Conservation (phyloP, 1,140 invertebrate species). For the Notospermus geniculatus region DNA sequence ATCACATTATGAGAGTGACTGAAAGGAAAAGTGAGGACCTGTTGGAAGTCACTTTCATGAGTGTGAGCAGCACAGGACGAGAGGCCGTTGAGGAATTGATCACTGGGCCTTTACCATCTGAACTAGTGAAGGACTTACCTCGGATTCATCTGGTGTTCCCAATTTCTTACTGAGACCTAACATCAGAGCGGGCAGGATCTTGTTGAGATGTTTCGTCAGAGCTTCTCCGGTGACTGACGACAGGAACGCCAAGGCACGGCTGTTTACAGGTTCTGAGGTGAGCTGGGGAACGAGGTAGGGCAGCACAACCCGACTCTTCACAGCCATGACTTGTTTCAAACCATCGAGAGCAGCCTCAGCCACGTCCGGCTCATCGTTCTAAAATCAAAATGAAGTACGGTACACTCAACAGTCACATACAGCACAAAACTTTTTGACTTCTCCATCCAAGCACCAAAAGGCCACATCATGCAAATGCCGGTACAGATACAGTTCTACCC, state of each 20-base stretch:
- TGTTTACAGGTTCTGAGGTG: slow-evolving; percentile 81
- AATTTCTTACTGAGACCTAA: slow-evolving; percentile 67
- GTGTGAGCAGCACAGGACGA: too few species aligned
- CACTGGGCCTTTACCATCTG: too few species aligned
- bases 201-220: slow-evolving; percentile 84
- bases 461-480: too few species aligned
- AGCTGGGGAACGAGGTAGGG: slow-evolving; percentile 95
- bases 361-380: slow-evolving; percentile 69
- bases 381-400: too few species aligned
- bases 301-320: slow-evolving; percentile 91
- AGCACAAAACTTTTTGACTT: too few species aligned
- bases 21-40: too few species aligned
- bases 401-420: too few species aligned
- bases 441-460: too few species aligned
- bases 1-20: too few species aligned
- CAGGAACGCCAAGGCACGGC: slow-evolving; percentile 86
- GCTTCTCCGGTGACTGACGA: slow-evolving; percentile 91
- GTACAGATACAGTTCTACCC: too few species aligned
- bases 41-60: too few species aligned
- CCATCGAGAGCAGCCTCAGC: slow-evolving; percentile 82
- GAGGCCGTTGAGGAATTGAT: too few species aligned
- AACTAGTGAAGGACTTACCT: slow-evolving; percentile 28
- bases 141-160: slow-evolving; percentile 59
- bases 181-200: slow-evolving; percentile 87
- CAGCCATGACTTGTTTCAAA: slow-evolving; percentile 92